These are phyloP conservation scores for Nematostella vectensis DNA, from an alignment of 92 coral and sea anemone genomes.

Conservation along the genomic window DNA sequence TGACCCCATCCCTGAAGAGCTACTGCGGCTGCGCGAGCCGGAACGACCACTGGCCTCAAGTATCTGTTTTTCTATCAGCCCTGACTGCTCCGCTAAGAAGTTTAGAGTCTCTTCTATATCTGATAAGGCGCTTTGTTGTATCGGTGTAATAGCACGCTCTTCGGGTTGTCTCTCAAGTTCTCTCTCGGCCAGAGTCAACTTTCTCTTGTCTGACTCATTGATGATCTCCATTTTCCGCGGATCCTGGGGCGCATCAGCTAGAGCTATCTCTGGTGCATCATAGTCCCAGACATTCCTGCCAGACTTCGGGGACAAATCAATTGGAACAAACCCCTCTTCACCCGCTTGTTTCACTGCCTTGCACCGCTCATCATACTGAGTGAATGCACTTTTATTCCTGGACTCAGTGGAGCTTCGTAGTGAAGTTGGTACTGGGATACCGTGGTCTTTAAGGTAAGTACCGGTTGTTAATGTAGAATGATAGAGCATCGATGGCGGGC, in stretches of 20 bases:
- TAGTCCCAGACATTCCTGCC: no score
- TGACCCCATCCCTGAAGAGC: no score
- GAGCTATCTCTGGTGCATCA: no score
- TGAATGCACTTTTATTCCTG: no score
- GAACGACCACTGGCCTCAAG: neutral
- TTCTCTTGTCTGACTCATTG: neutral
- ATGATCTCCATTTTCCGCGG: neutral
- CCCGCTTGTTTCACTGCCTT: neutral
- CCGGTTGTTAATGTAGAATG: neutral
- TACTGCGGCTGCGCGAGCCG: neutral
- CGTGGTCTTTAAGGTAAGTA: neutral
- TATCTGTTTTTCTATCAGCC: neutral
- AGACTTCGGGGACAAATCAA: no score
- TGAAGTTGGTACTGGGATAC: neutral
- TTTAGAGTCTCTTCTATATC: neutral
- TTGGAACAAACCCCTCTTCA: no score
- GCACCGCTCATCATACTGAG: neutral
- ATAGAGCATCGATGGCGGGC: neutral
- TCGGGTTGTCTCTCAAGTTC: no score
- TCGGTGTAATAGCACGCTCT: no score
- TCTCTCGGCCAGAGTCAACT: no score
- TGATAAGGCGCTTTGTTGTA: neutral
- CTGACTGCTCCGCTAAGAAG: neutral
- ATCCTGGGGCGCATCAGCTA: neutral
- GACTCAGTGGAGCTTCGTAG: neutral